Evolutionary conservation across 2,113 vertebrate species (phyloP).

Genomic region (Dicaeum eximium): DNA sequence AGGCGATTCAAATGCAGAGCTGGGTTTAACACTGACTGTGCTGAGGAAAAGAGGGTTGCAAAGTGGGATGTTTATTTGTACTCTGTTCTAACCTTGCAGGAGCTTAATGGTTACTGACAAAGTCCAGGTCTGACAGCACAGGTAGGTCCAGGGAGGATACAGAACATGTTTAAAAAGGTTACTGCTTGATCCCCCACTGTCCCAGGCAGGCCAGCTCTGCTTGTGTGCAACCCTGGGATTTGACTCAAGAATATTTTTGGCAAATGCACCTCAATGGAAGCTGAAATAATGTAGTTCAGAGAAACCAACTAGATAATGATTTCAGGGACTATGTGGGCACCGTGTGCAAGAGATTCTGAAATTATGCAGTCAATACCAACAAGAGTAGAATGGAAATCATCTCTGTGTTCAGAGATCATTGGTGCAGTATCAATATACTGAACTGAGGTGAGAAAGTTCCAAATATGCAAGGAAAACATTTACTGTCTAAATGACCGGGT

Average conservation of each 20-base stretch:
- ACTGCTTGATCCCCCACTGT: not conserved
- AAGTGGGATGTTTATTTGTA: not conserved
- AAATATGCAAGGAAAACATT: not conserved
- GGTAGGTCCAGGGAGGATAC: not conserved
- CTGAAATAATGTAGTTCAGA: not conserved
- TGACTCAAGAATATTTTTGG: not conserved
- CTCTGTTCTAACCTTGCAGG: not conserved
- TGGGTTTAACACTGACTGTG: not conserved
- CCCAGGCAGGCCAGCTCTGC: not conserved
- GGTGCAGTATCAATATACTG: not conserved
- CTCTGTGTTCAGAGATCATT: not conserved
- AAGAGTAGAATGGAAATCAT: not conserved
- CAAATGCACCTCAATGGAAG: not conserved
- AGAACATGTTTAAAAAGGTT: not conserved
- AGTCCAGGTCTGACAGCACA: not conserved
- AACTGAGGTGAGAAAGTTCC: not conserved
- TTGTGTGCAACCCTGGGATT: fast-evolving
- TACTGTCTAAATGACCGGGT: not conserved
- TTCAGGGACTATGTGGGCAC: not conserved
- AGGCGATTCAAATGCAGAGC: not conserved
- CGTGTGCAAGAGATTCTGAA: not conserved
- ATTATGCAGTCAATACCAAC: not conserved
- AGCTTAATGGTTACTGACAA: not conserved
- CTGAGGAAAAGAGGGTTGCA: not conserved
- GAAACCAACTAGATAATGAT: not conserved